Base-by-base conservation (phyloP, 2,888 invertebrate species). In the Drosophila borborema region DNA sequence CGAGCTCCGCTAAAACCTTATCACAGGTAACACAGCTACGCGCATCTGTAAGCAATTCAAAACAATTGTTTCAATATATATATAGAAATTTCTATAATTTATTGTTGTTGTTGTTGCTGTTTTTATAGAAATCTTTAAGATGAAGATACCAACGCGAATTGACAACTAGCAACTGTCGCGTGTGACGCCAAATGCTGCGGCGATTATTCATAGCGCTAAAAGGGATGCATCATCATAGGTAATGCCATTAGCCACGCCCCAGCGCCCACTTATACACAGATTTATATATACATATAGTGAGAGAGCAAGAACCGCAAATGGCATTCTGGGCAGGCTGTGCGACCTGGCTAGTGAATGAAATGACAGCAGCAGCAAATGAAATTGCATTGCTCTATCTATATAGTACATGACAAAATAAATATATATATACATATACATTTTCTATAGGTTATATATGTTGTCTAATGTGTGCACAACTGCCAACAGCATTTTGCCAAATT, bases 21-120 rank as follows among this genome's bases (percentile, higher is more conserved):
- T 97, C 97, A 94, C 97, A 97, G 91, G 97, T 97, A 92, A 96
- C 96, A 94, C 97, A 97, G 94, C 97, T 97, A 94, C 97, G 95
- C 91, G 97, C 97, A 95, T 97, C 97, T 97, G 94, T 58, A 94
- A 68, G 16, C 36, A 56, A 72, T 74, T 60, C 16, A 60, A 46
- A 55, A 64, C 43, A 61, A 51, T 55, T 31, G 56, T 43, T 20
- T 20, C 20, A 20, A 16, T 2, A 20, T 34, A 16, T 16, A 45
- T 18, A 28, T n/a, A 43, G 3, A 43, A 9, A 43, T 43, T 46
- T 46, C n/a, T 41, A 23, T 54, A 8, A 28, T 43, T 45, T 28
- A 23, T 60, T 28, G 9, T 16, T 40, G 23, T 45, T 20, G 20
- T 40, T 38, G 38, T 38, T 20, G 16, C 23, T 23, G 23, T 31